These are phyloP conservation scores for Xylophagus ater DNA, from an alignment of 2,888 invertebrate genomes.

Conservation along the genomic window DNA sequence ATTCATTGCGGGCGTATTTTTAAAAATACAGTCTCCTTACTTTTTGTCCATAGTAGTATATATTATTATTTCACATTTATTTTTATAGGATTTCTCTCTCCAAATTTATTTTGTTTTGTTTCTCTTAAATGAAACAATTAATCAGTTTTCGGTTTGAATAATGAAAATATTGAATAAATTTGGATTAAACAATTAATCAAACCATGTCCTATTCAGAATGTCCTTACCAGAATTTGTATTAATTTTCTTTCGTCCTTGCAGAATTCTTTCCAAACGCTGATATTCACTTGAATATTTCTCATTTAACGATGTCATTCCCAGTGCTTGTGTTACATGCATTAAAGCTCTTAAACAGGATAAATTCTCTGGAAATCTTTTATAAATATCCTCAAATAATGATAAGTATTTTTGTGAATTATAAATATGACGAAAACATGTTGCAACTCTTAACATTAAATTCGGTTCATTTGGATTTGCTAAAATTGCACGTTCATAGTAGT, in stretches of 20 bases:
- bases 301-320: constrained; percentile 76
- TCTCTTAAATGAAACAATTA: not conserved
- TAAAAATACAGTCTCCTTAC: too few species aligned
- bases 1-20: too few species aligned
- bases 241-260: constrained; percentile 28
- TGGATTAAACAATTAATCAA: not conserved
- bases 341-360: constrained; percentile 73
- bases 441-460: constrained; percentile 76
- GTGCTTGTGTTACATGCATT: constrained; percentile 39
- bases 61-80: too few species aligned
- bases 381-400: constrained; percentile 44
- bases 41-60: too few species aligned
- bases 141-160: not conserved
- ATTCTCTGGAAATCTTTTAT: constrained; percentile 86
- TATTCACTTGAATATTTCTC: constrained; percentile 74
- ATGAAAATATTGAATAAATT: not conserved
- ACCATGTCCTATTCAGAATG: not conserved
- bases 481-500: constrained; percentile 71
- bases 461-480: constrained; percentile 66
- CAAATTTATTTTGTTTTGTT: too few species aligned
- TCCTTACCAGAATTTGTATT: too few species aligned
- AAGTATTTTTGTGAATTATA: constrained; percentile 50
- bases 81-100: too few species aligned
- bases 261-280: constrained; percentile 49
- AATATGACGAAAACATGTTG: constrained; percentile 69